Evolutionary conservation across 2,888 invertebrate species (phyloP), one percentile per base, ranked within the genome.

Genomic region (Pegoplata infirma): DNA sequence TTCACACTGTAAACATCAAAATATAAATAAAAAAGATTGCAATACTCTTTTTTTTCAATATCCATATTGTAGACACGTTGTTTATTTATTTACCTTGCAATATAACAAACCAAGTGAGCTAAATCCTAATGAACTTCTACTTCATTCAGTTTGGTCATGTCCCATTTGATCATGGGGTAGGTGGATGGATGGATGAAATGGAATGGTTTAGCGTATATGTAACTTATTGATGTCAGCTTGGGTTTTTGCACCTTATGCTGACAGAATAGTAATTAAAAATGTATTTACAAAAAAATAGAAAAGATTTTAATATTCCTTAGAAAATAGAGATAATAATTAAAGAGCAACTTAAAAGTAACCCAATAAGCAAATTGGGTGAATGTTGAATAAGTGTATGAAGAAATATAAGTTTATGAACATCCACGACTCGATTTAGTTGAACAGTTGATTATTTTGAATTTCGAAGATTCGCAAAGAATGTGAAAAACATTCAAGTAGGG

Each of bases 261-360:
- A 44, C 67, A 67, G 17, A 55, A 55, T 25, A 47, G 67, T 67
- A 67, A 67, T 67, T 67, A 67, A 56, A 64, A 67, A 55, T 66
- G 16, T 47, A 47, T 47, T 16, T 47, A 17, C 19, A 47, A 5
- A 19, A 51, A 14, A 3, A n/a, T n/a, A n/a, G n/a, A 51, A 51
- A 23, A 25, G 14, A n/a, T 40, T 40, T 40, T n/a, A 40, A 40
- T n/a, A n/a, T 40, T 40, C 1, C 36, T 40, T 40, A 40, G 36
- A 32, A 32, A 10, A 8, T 32, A 32, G 32, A 32, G 32, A 32
- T n/a, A 12, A 32, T 32, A 32, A 12, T 32, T 32, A 32, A 32
- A 32, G 32, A 32, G 12, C 32, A 32, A 12, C 8, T 12, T n/a
- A n/a, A 10, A 10, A 32, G 12, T 32, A 32, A 32, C 1, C 32